Base-by-base conservation (phyloP, 92 coral and sea anemone species). In the Zoanthus sansibaricus region DNA sequence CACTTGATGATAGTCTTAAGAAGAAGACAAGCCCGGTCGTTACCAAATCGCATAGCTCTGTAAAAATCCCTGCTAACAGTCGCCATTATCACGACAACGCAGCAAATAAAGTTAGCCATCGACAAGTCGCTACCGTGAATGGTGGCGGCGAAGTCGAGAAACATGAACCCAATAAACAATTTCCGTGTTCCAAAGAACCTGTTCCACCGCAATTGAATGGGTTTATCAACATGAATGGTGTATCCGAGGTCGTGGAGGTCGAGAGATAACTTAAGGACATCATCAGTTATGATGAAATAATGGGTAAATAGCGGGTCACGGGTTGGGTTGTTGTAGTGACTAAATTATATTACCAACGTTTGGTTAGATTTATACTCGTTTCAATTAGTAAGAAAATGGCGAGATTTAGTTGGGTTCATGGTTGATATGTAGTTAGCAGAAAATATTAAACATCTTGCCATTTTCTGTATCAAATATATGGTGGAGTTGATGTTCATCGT, bases 181-280 rank as follows among this genome's bases (percentile, higher is more conserved):
- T 45, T 54, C 32, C 55, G 54, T 18, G 46, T 66, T 80, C 52
- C 7, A 66, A 15, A 45, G 85, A 66, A 66, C 75, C 85, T 20
- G 75, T 46, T n/a, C 85, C 72, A 7, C 58, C 74, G 5, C 49
- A 45, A 16, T 46, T 78, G 85, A 80, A 80, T 49, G 75, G 75
- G 21, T 66, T 46, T 55, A 47, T 66, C 62, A 80, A 80, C 45
- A 0, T 80, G 85, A 80, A 80, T 44, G 75, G 75, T 7, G 56
- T 80, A 14, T 16, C 85, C 46, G 85, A 80, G 9, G 74, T 25
- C 14, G 74, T 25, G 7, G 85, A 80, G 75, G 85, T 37, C 6
- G 85, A 80, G 85, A 80, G 85, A 80, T 80, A 67, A 76, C 31
- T 52, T 54, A 1, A 52, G 17, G 14, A 76, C 3, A 47, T 15